These are phyloP conservation scores for Drosophila oshimai DNA, from an alignment of 1,140 invertebrate genomes.

Conservation along the genomic window DNA sequence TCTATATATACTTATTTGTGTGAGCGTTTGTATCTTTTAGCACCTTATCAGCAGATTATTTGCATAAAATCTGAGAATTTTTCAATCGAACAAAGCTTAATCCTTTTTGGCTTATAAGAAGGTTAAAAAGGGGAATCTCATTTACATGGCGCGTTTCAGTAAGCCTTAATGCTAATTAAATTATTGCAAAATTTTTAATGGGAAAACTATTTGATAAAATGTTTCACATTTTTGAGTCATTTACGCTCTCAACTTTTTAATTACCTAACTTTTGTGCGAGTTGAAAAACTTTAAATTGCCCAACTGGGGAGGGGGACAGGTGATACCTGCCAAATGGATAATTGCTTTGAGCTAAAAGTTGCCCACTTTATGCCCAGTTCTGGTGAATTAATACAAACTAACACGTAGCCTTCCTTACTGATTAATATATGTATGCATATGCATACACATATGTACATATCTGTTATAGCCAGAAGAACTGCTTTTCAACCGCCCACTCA, in stretches of 20 bases:
- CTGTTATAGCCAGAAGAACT: slow-evolving; percentile 1
- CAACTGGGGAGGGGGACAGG: not conserved
- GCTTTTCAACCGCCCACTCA: slow-evolving; percentile 20
- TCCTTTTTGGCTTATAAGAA: slow-evolving; percentile 22
- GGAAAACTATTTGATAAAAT: slow-evolving; percentile 15
- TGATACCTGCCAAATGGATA: not conserved
- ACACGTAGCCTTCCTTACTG: slow-evolving; percentile 41
- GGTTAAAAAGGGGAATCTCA: too few relatives aligned
- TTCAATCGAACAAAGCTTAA: slow-evolving; percentile 6
- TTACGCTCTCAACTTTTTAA: slow-evolving; percentile 28
- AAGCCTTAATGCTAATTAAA: slow-evolving; percentile 13
- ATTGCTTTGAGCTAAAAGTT: not conserved
- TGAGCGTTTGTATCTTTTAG: slow-evolving; percentile 26
- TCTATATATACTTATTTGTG: not conserved
- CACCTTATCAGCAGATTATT: slow-evolving; percentile 67
- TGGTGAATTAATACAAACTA: slow-evolving; percentile 13
- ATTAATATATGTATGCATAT: slow-evolving; percentile 34
- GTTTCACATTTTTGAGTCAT: slow-evolving; percentile 7
- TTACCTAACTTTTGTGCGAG: slow-evolving; percentile 18
- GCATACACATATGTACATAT: slow-evolving; percentile 9
- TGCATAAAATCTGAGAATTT: slow-evolving; percentile 52
- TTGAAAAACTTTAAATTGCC: slow-evolving; percentile 14
- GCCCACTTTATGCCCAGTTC: not conserved
- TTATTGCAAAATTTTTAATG: slow-evolving; percentile 22
- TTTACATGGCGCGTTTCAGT: not conserved